Evolutionary conservation across 2,888 invertebrate species (phyloP).

Genomic region (Ptilodon capucinus): DNA sequence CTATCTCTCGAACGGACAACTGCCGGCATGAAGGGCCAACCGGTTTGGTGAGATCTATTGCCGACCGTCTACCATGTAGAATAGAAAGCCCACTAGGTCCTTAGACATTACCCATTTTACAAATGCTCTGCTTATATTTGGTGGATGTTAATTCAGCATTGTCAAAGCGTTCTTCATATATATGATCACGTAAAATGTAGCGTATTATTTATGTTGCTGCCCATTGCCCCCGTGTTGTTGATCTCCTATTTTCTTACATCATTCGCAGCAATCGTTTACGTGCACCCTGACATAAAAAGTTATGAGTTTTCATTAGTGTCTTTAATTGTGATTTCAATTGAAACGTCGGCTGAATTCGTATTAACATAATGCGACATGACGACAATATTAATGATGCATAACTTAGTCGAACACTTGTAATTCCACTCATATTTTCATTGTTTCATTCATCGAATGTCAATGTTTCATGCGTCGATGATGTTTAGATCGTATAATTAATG

Average conservation of each 20-base stretch:
- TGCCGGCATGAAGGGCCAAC: conserved; percentile 78
- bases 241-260: conserved; percentile 26
- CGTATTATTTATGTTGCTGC: conserved; percentile 13
- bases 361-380: conserved; percentile 8
- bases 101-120: conserved; percentile 1
- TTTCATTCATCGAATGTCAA: conserved; percentile 2
- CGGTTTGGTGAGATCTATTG: conserved; percentile 78
- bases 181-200: conserved; percentile 7
- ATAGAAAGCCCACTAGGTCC: conserved; percentile 41
- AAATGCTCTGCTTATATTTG: conserved; percentile 7
- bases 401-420: conserved; percentile 17
- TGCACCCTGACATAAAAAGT: conserved; percentile 8
- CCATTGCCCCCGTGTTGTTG: conserved; percentile 5
- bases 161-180: not conserved
- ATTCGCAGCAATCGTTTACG: conserved; percentile 6
- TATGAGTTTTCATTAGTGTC: conserved; percentile 12
- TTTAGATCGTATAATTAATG: conserved; percentile 4
- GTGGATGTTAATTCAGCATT: conserved; percentile 6
- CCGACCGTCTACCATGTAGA: conserved; percentile 51
- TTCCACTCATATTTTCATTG: conserved; percentile 13
- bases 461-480: conserved; percentile 1
- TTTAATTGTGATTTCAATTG: conserved; percentile 14
- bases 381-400: conserved; percentile 3
- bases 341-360: conserved; percentile 9
- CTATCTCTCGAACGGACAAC: conserved; percentile 55